phyloP scores from a whole-genome alignment of 2,888 invertebrate genomes.

The Aethes cnicana region DNA sequence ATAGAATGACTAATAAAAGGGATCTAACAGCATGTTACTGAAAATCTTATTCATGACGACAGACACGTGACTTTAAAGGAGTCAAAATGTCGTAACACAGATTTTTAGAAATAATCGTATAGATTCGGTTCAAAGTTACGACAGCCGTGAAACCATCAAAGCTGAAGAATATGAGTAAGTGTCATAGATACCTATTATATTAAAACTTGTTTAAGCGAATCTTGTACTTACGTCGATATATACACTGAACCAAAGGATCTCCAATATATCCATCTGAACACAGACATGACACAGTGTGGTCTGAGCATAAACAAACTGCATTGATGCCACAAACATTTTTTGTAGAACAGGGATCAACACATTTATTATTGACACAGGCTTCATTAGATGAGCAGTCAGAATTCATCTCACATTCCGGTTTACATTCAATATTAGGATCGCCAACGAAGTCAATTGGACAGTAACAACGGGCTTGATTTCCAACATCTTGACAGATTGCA shows the following conservation, averaged over 20 bases:
- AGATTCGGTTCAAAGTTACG: too few relatives aligned
- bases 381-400: constrained; percentile 89
- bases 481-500: constrained; percentile 88
- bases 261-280: constrained; percentile 91
- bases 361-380: constrained; percentile 89
- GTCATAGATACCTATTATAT: too few relatives aligned
- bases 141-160: too few relatives aligned
- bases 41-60: too few relatives aligned
- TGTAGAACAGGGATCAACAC: constrained; percentile 87
- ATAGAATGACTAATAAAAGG: too few relatives aligned
- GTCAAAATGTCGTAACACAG: too few relatives aligned
- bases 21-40: too few relatives aligned
- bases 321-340: constrained; percentile 90
- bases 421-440: constrained; percentile 89
- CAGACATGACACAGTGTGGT: constrained; percentile 91
- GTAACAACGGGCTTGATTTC: constrained; percentile 88
- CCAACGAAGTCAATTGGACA: constrained; percentile 90
- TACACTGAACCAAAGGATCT: constrained; percentile 90
- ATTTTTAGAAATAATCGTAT: too few relatives aligned
- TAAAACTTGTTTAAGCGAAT: too few relatives aligned
- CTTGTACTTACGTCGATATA: constrained; percentile 79
- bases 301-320: constrained; percentile 89
- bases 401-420: constrained; percentile 91
- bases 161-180: too few relatives aligned
- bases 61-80: too few relatives aligned